Percentiles rank a stretch among this genome's conserved stretches.
These are phyloP conservation scores for Natator depressus DNA, from an alignment of 2,113 vertebrate species.

Conservation along the genomic window DNA sequence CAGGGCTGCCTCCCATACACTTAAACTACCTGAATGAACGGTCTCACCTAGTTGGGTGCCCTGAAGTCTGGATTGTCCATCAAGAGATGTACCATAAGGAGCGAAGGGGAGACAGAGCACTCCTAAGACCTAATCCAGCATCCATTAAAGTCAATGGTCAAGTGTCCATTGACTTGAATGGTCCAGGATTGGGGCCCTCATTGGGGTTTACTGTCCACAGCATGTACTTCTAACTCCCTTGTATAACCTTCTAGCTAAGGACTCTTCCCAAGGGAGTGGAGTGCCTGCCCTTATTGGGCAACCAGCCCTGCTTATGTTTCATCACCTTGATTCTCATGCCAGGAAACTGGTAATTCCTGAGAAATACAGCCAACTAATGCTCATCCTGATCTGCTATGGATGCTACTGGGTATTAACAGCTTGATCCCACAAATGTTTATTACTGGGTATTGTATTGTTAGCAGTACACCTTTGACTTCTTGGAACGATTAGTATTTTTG, in stretches of 20 bases:
- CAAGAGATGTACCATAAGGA: background rate
- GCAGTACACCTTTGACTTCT: background rate
- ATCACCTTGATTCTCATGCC: background rate
- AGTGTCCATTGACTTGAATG: background rate
- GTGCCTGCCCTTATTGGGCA: background rate
- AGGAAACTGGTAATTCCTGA: background rate
- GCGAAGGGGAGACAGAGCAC: background rate
- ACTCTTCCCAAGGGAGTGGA: background rate
- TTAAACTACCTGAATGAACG: background rate
- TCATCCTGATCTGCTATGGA: background rate
- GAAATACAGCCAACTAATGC: background rate
- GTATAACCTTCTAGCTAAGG: background rate
- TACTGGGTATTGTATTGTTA: background rate
- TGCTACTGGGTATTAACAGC: background rate
- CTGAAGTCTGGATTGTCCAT: background rate
- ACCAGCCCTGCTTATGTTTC: background rate
- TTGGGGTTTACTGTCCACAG: background rate
- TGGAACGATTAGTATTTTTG: background rate
- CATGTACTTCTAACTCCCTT: background rate
- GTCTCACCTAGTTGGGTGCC: rapidly evolving
- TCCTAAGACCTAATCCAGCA: background rate
- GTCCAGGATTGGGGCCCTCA: background rate
- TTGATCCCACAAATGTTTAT: background rate
- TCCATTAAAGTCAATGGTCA: background rate
- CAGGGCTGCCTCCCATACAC: background rate